A percentile compares a stretch with the other conserved stretches of the same genome.
phyloP scores from a whole-genome alignment of 2,888 invertebrate species.

The Mesorhabditis sp. region DNA sequence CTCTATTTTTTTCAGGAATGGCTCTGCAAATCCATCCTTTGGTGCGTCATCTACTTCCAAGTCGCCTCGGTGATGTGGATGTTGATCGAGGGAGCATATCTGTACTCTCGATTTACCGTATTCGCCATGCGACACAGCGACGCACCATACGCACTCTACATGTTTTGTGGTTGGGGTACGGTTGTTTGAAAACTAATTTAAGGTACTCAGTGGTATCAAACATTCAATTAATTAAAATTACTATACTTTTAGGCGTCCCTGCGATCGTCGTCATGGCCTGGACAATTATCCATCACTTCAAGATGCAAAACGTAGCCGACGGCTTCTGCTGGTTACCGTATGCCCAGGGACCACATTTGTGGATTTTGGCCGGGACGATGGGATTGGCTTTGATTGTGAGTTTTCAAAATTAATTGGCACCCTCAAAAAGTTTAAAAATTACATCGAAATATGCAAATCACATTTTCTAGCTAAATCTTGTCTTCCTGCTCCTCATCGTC shows the following conservation, averaged over 20 bases:
- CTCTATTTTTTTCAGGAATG: constrained; percentile 60
- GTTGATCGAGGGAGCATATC: constrained; percentile 63
- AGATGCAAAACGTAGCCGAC: constrained; percentile 20
- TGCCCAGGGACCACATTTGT: constrained; percentile 56
- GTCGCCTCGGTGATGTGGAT: constrained; percentile 67
- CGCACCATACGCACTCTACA: constrained; percentile 63
- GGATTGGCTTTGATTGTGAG: constrained; percentile 59
- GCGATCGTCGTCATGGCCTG: constrained; percentile 61
- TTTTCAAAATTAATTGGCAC: constrained; percentile 9
- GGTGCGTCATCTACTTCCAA: constrained; percentile 63
- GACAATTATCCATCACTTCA: constrained; percentile 59
- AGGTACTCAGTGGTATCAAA: too few relatives aligned
- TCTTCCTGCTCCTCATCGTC: constrained; percentile 62
- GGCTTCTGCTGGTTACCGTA: constrained; percentile 61
- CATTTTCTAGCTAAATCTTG: constrained; percentile 58
- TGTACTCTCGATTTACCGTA: constrained; percentile 61
- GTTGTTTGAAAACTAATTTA: not conserved
- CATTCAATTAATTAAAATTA: too few relatives aligned
- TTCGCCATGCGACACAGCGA: constrained; percentile 65
- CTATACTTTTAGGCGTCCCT: constrained; percentile 60
- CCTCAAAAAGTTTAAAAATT: not conserved
- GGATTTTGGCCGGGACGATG: constrained; percentile 60
- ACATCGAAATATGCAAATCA: not conserved
- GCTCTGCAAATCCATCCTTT: constrained; percentile 64
- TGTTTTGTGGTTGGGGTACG: constrained; percentile 66